phyloP scores from a whole-genome alignment of 2,113 vertebrate genomes.

The Circaetus gallicus region DNA sequence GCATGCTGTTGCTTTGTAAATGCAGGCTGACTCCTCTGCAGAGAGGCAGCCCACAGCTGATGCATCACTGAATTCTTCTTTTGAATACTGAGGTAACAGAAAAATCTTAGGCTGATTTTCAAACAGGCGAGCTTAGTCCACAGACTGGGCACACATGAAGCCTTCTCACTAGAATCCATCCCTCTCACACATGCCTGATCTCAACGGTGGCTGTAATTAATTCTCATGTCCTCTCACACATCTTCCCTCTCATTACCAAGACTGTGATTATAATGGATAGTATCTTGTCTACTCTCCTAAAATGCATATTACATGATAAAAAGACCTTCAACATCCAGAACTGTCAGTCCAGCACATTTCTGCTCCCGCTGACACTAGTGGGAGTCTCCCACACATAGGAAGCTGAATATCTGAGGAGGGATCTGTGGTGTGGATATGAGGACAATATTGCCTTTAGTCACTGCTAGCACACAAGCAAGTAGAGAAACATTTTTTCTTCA shows the following conservation, averaged over 20 bases:
- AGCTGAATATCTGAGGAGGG: background rate
- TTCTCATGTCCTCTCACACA: background rate
- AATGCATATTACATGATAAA: background rate
- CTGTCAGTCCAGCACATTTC: background rate
- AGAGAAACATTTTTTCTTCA: background rate
- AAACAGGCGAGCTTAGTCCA: background rate
- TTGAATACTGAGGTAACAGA: background rate
- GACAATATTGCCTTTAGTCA: background rate
- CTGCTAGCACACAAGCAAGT: background rate
- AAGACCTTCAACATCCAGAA: background rate
- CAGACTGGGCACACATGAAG: background rate
- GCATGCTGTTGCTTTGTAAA: background rate
- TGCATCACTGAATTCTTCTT: background rate
- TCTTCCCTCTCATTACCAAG: background rate
- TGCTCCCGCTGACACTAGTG: background rate
- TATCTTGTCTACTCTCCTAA: background rate
- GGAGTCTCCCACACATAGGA: background rate
- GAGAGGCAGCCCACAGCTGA: background rate
- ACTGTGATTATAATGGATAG: background rate
- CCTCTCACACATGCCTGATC: background rate
- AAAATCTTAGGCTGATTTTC: background rate
- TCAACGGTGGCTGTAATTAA: background rate
- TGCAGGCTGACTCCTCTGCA: background rate
- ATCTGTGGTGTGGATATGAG: background rate
- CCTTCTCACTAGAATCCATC: background rate